These are phyloP conservation scores for Odontesthes bonariensis DNA, from an alignment of 2,113 vertebrate genomes.

Conservation along the genomic window DNA sequence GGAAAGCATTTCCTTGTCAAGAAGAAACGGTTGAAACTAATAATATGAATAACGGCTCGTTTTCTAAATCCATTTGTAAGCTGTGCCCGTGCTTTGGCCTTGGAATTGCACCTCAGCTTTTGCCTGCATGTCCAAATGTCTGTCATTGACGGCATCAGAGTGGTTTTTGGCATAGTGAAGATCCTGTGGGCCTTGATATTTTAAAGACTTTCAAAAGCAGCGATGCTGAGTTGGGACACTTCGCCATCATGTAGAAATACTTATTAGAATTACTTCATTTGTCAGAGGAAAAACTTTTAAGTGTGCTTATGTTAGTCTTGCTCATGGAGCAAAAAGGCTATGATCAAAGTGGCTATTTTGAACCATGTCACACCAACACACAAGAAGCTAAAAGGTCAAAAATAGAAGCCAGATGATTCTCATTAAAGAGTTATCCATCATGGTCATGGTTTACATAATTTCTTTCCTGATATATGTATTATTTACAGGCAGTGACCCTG, in stretches of 20 bases:
- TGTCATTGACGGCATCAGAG: background rate
- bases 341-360: background rate
- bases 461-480: background rate
- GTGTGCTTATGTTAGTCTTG: slow-evolving; percentile 7
- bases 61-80: background rate
- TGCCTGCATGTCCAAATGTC: slow-evolving; percentile 4
- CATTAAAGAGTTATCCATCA: slow-evolving; percentile 10
- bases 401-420: slow-evolving; percentile 2
- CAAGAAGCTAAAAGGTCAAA: no score
- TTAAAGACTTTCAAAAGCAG: background rate
- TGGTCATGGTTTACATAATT: background rate
- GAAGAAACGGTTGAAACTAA: background rate
- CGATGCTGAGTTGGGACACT: background rate
- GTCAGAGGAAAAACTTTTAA: slow-evolving; percentile 8
- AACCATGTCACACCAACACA: background rate
- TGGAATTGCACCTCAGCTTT: background rate
- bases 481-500: no score
- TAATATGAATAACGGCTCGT: background rate
- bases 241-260: slow-evolving; percentile 31
- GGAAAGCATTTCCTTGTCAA: background rate
- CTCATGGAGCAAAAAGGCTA: background rate
- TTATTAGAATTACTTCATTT: slow-evolving; percentile 19
- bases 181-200: background rate
- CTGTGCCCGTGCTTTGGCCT: no score
- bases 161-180: background rate